Percentiles rank a stretch among this genome's conserved stretches.
Conservation (phyloP, 2,113 vertebrate species). For the Vanacampus margaritifer region DNA sequence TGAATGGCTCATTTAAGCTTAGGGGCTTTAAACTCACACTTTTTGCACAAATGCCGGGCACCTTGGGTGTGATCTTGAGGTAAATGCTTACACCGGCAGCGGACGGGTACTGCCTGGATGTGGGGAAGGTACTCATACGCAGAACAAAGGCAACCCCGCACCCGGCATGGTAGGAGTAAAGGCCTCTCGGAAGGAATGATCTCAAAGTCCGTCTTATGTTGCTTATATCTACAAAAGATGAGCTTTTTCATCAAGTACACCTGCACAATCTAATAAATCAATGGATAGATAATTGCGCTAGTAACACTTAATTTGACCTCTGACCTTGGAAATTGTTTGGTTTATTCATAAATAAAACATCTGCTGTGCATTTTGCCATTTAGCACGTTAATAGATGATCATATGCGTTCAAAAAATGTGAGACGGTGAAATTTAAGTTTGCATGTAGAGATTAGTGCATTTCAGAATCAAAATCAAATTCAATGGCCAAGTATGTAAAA, state of each 20-base stretch:
- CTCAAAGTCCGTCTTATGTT: constrained; percentile 86
- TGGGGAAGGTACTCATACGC: constrained; percentile 76
- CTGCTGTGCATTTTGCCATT: no score
- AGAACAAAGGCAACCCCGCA: constrained; percentile 71
- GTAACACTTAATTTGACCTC: no score
- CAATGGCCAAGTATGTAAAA: no score
- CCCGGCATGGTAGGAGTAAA: constrained; percentile 76
- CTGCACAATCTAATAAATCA: no score
- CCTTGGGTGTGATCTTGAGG: constrained; percentile 77
- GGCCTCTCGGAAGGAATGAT: constrained; percentile 75
- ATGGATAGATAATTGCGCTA: no score
- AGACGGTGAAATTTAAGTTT: no score
- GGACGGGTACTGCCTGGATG: constrained; percentile 74
- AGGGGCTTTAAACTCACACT: constrained; percentile 76
- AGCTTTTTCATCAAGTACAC: background rate
- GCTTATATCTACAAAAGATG: constrained; percentile 78
- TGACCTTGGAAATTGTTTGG: no score
- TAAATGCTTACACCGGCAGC: constrained; percentile 86
- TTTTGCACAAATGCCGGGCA: constrained; percentile 66
- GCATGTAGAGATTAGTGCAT: no score
- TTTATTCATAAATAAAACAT: no score
- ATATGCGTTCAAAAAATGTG: no score
- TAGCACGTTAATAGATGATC: no score
- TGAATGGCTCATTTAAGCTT: background rate
- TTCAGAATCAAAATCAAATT: no score